These are phyloP conservation scores for Polyodon spathula DNA, from an alignment of 2,113 vertebrate species.

Conservation along the genomic window DNA sequence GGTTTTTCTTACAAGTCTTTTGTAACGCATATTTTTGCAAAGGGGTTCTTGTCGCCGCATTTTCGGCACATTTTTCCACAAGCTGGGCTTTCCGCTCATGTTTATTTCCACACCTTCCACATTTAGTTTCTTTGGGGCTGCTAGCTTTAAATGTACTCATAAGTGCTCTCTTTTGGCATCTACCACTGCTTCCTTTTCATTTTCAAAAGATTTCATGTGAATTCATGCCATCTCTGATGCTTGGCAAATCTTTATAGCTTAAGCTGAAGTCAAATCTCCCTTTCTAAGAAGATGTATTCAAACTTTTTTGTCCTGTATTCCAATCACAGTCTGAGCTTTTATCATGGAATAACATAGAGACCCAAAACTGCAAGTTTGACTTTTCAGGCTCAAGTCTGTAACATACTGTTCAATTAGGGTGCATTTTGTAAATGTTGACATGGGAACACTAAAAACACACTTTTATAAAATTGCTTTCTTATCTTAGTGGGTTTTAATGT, in stretches of 20 bases:
- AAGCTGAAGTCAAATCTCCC: too few relatives aligned
- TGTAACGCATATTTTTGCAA: neutral
- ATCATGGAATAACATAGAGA: conserved; percentile 16
- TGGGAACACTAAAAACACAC: too few relatives aligned
- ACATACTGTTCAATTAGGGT: conserved; percentile 12
- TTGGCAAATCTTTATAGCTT: too few relatives aligned
- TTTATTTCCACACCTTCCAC: conserved; percentile 3
- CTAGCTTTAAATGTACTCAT: too few relatives aligned
- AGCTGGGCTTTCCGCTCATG: conserved; percentile 7
- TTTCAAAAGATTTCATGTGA: too few relatives aligned
- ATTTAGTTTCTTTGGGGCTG: neutral
- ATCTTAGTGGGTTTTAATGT: too few relatives aligned
- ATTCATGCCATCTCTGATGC: too few relatives aligned
- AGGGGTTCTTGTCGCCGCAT: conserved; percentile 7
- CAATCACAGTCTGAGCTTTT: conserved; percentile 16
- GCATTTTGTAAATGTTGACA: too few relatives aligned
- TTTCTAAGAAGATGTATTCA: neutral
- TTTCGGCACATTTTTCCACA: conserved; percentile 12
- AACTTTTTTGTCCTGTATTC: conserved; percentile 16
- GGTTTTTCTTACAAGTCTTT: too few relatives aligned
- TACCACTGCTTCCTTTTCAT: too few relatives aligned
- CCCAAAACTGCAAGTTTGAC: conserved; percentile 17
- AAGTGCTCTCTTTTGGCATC: too few relatives aligned
- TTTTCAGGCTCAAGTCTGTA: conserved; percentile 15
- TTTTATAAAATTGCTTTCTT: too few relatives aligned